These are phyloP conservation scores for Octopus bimaculoides DNA, from an alignment of 1,140 invertebrate genomes.

Conservation along the genomic window DNA sequence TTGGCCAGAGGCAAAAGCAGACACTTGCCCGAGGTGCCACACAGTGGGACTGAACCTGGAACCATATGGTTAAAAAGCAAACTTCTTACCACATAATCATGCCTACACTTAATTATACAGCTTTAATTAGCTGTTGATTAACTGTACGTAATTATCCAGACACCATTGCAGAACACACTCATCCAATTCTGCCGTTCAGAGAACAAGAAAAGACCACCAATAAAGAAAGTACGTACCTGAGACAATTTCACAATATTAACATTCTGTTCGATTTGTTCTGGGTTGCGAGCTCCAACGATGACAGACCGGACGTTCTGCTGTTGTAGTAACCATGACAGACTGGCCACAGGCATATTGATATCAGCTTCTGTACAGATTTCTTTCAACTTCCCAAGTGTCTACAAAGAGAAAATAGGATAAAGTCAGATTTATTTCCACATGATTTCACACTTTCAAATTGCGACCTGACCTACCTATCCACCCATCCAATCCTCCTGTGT, in stretches of 20 bases:
- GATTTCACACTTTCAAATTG: not conserved
- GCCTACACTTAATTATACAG: no score
- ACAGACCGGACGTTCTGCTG: conserved; percentile 40
- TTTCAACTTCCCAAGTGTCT: conserved; percentile 43
- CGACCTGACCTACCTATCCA: no score
- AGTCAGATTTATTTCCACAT: not conserved
- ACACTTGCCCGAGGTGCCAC: no score
- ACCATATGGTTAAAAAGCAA: no score
- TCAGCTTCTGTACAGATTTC: conserved; percentile 43
- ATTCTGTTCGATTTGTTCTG: conserved; percentile 50
- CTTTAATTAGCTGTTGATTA: no score
- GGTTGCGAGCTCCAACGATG: conserved; percentile 48
- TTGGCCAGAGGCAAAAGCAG: no score
- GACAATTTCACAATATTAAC: conserved; percentile 39
- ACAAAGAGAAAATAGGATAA: conserved; percentile 17
- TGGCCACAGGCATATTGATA: conserved; percentile 41
- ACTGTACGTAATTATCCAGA: not conserved
- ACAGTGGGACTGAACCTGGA: no score
- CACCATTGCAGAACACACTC: not conserved
- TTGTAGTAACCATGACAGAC: conserved; percentile 50
- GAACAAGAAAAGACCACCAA: not conserved
- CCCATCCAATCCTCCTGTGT: no score
- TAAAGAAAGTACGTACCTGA: conserved; percentile 38
- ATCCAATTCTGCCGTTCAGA: not conserved
- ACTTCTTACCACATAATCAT: no score